phyloP scores from a whole-genome alignment of 2,888 invertebrate genomes.

The Lepidocyrtinus sp. region DNA sequence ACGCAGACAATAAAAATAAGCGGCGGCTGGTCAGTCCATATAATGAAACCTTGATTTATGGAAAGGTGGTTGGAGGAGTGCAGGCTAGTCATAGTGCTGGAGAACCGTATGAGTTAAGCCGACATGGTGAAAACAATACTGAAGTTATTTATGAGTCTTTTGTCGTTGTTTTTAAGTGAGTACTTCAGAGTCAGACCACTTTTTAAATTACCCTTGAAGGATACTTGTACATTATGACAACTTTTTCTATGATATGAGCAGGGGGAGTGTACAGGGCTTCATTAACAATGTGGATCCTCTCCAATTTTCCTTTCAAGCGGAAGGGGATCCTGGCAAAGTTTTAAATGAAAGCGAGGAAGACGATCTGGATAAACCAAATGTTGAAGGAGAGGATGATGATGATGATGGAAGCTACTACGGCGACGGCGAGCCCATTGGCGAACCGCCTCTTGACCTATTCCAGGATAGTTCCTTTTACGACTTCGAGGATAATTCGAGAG shows the following conservation, averaged over 20 bases:
- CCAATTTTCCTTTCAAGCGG: conserved; percentile 20
- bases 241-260: conserved; percentile 2
- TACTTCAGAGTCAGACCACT: background rate
- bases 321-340: background rate
- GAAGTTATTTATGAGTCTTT: conserved; percentile 34
- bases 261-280: conserved; percentile 31
- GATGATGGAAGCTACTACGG: background rate
- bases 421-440: too few relatives aligned
- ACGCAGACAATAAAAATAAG: background rate
- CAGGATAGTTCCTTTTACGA: too few relatives aligned
- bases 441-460: too few relatives aligned
- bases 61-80: background rate
- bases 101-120: too few relatives aligned
- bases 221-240: background rate
- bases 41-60: background rate
- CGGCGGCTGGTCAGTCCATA: background rate
- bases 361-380: conserved; percentile 8
- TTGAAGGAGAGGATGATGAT: background rate
- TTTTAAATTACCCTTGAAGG: background rate
- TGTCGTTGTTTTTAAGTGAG: conserved; percentile 35
- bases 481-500: too few relatives aligned
- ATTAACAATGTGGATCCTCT: conserved; percentile 36
- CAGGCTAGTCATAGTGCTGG: too few relatives aligned
- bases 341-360: conserved; percentile 26
- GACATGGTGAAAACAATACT: background rate